phyloP scores from a whole-genome alignment of 1,140 invertebrate genomes.

The Sinella curviseta region DNA sequence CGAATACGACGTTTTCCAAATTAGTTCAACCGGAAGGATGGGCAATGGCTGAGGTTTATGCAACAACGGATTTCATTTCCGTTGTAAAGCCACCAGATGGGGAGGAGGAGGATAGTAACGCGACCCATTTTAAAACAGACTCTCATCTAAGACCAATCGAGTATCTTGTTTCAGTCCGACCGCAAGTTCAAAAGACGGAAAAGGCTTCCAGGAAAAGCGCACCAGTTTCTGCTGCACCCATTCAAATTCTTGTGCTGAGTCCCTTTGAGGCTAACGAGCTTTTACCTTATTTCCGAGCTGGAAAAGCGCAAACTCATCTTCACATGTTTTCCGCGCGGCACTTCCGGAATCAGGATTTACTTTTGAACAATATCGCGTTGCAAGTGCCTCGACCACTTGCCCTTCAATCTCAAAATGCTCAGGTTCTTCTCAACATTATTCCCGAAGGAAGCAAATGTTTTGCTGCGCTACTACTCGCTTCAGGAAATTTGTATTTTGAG shows the following conservation, averaged over 20 bases:
- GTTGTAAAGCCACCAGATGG: background rate
- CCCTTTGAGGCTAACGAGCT: constrained; percentile 21
- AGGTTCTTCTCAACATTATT: background rate
- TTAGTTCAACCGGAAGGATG: background rate
- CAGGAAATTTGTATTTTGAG: background rate
- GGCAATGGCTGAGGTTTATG: constrained; percentile 3
- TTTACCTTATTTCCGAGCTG: background rate
- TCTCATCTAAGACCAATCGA: background rate
- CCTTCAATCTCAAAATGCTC: background rate
- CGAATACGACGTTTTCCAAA: background rate
- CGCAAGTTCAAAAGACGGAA: background rate
- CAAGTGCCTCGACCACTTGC: background rate
- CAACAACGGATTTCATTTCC: background rate
- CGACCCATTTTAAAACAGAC: background rate
- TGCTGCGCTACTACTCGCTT: background rate
- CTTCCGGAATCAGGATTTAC: background rate
- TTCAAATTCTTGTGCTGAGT: constrained; percentile 12
- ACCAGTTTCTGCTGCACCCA: background rate
- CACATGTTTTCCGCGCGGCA: constrained; percentile 17
- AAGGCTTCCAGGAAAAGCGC: background rate
- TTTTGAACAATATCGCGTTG: background rate
- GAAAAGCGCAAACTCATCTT: background rate
- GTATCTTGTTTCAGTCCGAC: background rate
- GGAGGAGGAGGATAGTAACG: background rate
- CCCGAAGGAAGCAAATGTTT: background rate